Base-by-base conservation (phyloP, 2,888 invertebrate genomes). In the Brenthis ino region DNA sequence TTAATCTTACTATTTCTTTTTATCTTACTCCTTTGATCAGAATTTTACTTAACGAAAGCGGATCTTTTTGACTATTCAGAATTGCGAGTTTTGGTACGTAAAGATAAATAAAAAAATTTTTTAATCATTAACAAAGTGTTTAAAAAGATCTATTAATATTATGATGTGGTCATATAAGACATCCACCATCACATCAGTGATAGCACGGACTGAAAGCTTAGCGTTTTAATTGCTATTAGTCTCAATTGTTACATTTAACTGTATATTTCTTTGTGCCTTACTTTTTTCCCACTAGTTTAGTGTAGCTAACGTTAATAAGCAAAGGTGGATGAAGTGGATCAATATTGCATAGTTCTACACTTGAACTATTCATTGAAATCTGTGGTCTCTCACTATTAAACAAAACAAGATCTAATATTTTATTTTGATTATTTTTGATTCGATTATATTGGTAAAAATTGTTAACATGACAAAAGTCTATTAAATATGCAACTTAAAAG, bases 311-410 rank as follows among this genome's bases (percentile, higher is more conserved):
- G 24, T 24, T 33, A 4, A 54, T 54, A 16, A 37, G 11, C 3
- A 60, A 50, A 50, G 50, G 50, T 60, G 60, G 60, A 33, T 60
- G 60, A 14, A 28, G 51, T 14, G 53, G 53, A 54, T 63, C 63
- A 14, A 63, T 43, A 2, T 43, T 33, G 53, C 33, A 37, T 53
- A 63, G 37, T 53, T 37, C 63, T 16, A 12, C 54, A 16, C 0
- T 3, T 24, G 63, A 16, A 5, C n/a, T 14, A 13, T 54, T 53
- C 16, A 63, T 37, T 13, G 54, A 14, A 1, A 63, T 12, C 2
- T 11, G 8, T 12, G 13, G 13, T 1, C 11, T 8, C 5, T 54
- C 54, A 28, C 14, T 24, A 16, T 63, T 54, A 63, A 37, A 63
- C 13, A 63, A 43, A 33, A 63, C 63, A 16, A 63, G 20, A 20